Evolutionary conservation across 2,797 vertebrate genomes (phyloP), one percentile per base, ranked within the genome.

Genomic region (Paguma larvata): DNA sequence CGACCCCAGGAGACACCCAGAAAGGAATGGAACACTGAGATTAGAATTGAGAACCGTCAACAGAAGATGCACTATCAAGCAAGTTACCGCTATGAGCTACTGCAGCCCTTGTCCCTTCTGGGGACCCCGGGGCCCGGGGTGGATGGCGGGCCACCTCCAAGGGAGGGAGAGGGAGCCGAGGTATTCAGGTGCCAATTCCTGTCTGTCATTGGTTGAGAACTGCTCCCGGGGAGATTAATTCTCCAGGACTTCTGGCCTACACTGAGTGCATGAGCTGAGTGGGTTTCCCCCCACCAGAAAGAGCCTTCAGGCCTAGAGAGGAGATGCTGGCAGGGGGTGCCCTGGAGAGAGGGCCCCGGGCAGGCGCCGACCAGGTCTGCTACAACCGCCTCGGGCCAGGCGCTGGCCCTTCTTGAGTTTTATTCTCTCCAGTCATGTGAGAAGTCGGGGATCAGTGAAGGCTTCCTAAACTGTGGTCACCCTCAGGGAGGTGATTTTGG

Each of bases 111-210:
- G 56, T 32, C 14, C 13, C 21, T 23, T 0, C 32, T 12, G 59
- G 30, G 56, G 34, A n/a, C 18, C 38, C 25, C 6, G 1, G 34
- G 62, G 38, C 34, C 19, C 21, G 2, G 13, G 2, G 19, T 0
- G 5, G 53, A 79, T 10, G 4, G 16, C 2, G 1, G 9, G 53
- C 5, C 10, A 34, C 63, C 18, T 2, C 48, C 30, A 3, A 0
- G 6, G 16, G 18, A 27, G 46, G 38, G 44, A 56, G 63, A 48
- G 63, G n/a, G n/a, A 85, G 53, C n/a, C 3, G 1, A 7, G n/a
- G 6, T 11, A 18, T 18, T 53, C n/a, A 32, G 1, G 16, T 3
- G 1, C 44, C 0, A 1, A 16, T 30, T 30, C 38, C 59, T 30
- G 13, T 14, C 38, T 13, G 41, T 75, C 30, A 5, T 1, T 44